Base-by-base conservation (phyloP, 1,140 invertebrate genomes). In the Papilio polyxenes region DNA sequence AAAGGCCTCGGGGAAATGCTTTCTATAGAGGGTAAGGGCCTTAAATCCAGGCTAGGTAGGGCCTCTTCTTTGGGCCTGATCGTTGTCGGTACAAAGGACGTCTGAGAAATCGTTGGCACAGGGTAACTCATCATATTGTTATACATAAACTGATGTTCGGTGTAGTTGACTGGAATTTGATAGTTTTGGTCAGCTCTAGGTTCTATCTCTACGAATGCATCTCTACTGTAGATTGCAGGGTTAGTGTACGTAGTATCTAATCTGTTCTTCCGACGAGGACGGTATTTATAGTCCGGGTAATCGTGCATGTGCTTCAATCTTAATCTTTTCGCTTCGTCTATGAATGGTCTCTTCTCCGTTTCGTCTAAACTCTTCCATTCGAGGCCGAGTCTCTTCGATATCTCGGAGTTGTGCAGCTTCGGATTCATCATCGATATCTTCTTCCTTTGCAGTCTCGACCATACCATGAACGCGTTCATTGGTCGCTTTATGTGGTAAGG, bases 391-490 rank as follows among this genome's bases (percentile, higher is more conserved):
- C 96, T 89, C 90, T 97, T 97, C 3, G 96, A 97, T 83, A 97
- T 97, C 89, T 97, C 96, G 0, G 97, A 97, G 88, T 97, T 97
- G 90, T 97, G 97, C 85, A 98, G 96, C 90, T 97, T 97, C 10
- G 97, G 97, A 91, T 98, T 97, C 89, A 97, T 96, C 85, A 96
- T 95, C 0, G 97, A 97, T 92, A 98, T 98, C 87, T 97, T 96
- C 86, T 96, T 95, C 56, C 97, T 90, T 85, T 97, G 95, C 59
- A 96, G 94, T 78, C 96, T 93, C 9, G 96, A 96, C 96, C 96
- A 97, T 0, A 97, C 96, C 96, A 97, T 97, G 90, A 97, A 97
- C 0, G 96, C 96, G 86, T 97, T 97, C 96, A 97, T 96, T 0
- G 96, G 96, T 78, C 96, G 87, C 85, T 96, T 96, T 53, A 96